These are phyloP conservation scores for Vicugna pacos DNA, from an alignment of 2,113 vertebrate genomes.

Conservation along the genomic window DNA sequence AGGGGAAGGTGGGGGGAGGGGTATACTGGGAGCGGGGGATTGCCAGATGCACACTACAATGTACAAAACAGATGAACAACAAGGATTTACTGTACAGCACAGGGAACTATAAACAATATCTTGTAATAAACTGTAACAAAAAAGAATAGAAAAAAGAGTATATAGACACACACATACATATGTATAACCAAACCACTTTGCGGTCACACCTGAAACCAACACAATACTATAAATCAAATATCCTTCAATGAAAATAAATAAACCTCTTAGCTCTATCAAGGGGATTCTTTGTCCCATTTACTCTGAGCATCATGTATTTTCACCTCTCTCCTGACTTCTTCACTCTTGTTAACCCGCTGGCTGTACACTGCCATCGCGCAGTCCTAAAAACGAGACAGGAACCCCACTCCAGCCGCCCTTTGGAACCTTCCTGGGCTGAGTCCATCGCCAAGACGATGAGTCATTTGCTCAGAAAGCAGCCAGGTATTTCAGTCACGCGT, in stretches of 20 bases:
- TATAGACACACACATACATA: background rate
- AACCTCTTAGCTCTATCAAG: background rate
- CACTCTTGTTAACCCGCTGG: background rate
- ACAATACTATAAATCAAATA: background rate
- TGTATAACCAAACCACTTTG: background rate
- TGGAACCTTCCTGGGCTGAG: background rate
- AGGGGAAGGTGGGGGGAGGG: background rate
- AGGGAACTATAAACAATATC: background rate
- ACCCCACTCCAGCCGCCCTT: background rate
- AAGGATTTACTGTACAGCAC: background rate
- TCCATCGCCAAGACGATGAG: background rate
- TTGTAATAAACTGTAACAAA: background rate
- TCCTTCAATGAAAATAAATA: background rate
- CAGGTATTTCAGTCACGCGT: background rate
- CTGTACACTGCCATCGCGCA: too few relatives aligned
- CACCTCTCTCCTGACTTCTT: background rate
- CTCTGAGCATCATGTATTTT: background rate
- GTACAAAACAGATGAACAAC: background rate
- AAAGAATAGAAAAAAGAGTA: background rate
- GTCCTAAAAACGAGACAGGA: background rate
- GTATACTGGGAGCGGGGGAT: background rate
- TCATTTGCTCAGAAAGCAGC: background rate
- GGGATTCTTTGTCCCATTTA: background rate
- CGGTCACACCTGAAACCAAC: background rate
- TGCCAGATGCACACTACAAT: background rate